Evolutionary conservation across 1,140 invertebrate genomes (phyloP).

Genomic region (Drosophila azteca): DNA sequence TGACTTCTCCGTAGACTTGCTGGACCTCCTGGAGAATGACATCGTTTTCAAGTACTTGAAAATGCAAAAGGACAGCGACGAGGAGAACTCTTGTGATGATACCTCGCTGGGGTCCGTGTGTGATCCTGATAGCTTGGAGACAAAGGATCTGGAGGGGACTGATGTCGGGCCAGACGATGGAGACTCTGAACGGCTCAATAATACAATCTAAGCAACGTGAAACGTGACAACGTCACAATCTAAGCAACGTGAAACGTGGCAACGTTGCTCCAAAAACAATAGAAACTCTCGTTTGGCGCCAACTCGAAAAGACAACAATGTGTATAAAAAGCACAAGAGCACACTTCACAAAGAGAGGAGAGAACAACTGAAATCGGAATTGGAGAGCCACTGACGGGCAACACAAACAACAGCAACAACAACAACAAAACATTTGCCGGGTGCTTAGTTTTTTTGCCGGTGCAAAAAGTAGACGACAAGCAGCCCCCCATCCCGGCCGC

Average conservation of each 20-base stretch:
- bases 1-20: no score
- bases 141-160: no score
- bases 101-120: no score
- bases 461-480: constrained; percentile 61
- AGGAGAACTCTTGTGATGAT: no score
- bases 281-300: constrained; percentile 67
- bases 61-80: no score
- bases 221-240: constrained; percentile 31
- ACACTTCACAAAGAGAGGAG: constrained; percentile 21
- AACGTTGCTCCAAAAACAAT: constrained; percentile 48
- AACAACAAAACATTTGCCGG: constrained; percentile 56
- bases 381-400: not conserved
- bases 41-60: no score
- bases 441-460: constrained; percentile 75
- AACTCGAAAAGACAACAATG: constrained; percentile 64
- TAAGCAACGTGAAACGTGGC: constrained; percentile 49
- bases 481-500: not conserved
- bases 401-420: constrained; percentile 24
- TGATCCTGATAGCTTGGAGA: no score
- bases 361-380: constrained; percentile 12
- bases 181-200: not conserved
- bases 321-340: constrained; percentile 24
- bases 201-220: constrained; percentile 26
- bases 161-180: no score
- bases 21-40: no score